Conservation (phyloP, 37 sponge, comb jelly and placozoan genomes). For the Petrosia ficiformis region DNA sequence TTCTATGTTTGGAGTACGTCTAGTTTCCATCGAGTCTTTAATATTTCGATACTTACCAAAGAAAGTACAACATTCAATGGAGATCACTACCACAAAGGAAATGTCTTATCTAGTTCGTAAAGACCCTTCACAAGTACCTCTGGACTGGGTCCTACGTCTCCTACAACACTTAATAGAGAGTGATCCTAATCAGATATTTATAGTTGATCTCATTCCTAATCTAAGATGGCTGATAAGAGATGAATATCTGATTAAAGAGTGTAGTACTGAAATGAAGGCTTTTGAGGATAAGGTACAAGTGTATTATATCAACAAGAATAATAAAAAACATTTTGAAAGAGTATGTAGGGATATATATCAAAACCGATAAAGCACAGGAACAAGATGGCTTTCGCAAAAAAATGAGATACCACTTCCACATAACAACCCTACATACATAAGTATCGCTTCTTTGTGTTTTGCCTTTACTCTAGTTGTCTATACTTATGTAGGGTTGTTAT, state of each 20-base stretch:
- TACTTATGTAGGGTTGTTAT: too few species aligned
- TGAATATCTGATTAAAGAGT: constrained; percentile 50
- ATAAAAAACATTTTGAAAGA: too few species aligned
- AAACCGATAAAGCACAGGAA: too few species aligned
- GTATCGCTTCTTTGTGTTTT: too few species aligned
- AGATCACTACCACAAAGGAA: constrained; percentile 17
- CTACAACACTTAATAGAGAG: constrained; percentile 38
- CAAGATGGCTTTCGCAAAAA: too few species aligned
- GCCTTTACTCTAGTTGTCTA: too few species aligned
- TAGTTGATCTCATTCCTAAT: constrained; percentile 74
- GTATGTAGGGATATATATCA: too few species aligned
- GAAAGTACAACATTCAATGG: constrained; percentile 38
- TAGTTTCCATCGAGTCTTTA: constrained; percentile 51
- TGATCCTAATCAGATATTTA: constrained; percentile 35
- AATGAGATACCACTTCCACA: too few species aligned
- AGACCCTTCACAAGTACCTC: constrained; percentile 58
- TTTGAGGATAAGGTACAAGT: constrained; percentile 67
- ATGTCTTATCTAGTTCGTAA: constrained; percentile 38
- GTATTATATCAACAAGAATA: too few species aligned
- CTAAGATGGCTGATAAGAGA: constrained; percentile 60
- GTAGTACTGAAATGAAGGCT: constrained; percentile 15
- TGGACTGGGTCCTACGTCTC: constrained; percentile 70
- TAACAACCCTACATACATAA: too few species aligned
- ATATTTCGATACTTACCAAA: constrained; percentile 63
- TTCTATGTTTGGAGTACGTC: constrained; percentile 70